Evolutionary conservation across 2,888 invertebrate species (phyloP).

Genomic region (Sussaba pulchella): DNA sequence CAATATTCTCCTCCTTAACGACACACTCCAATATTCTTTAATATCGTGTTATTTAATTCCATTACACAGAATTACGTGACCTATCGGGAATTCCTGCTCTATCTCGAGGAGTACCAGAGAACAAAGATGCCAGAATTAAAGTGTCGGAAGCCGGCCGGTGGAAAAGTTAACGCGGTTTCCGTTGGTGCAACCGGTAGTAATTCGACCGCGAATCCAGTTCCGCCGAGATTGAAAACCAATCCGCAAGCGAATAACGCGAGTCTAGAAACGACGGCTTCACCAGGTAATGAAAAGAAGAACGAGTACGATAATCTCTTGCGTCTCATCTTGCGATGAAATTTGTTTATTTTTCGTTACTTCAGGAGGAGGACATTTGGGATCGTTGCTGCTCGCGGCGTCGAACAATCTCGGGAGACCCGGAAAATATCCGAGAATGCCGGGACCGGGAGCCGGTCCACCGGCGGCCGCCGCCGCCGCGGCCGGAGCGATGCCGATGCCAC

Average conservation of each 20-base stretch:
- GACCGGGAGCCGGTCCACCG: constrained; percentile 52
- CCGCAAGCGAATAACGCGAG: constrained; percentile 18
- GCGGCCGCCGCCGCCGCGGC: constrained; percentile 54
- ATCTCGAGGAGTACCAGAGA: constrained; percentile 87
- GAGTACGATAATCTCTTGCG: neutral
- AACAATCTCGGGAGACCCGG: constrained; percentile 48
- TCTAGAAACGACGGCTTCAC: constrained; percentile 4
- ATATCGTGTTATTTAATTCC: neutral
- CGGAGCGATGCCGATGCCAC: constrained; percentile 74
- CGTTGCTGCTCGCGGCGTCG: constrained; percentile 34
- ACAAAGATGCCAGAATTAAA: constrained; percentile 84
- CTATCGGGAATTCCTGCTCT: constrained; percentile 89
- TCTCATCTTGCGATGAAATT: constrained; percentile 7
- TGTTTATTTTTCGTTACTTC: neutral
- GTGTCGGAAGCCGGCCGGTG: constrained; percentile 68
- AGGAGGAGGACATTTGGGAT: constrained; percentile 3
- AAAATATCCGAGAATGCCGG: constrained; percentile 63
- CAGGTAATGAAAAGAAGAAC: constrained; percentile 8
- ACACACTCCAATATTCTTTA: too few species aligned
- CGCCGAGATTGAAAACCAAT: constrained; percentile 14
- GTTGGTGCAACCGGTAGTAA: constrained; percentile 18
- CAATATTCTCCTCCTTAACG: too few species aligned
- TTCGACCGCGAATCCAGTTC: constrained; percentile 29
- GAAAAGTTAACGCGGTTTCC: constrained; percentile 30
- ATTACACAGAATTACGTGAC: constrained; percentile 87